These are phyloP conservation scores for Drosophila robusta DNA, from an alignment of 2,888 invertebrate species.

Conservation along the genomic window DNA sequence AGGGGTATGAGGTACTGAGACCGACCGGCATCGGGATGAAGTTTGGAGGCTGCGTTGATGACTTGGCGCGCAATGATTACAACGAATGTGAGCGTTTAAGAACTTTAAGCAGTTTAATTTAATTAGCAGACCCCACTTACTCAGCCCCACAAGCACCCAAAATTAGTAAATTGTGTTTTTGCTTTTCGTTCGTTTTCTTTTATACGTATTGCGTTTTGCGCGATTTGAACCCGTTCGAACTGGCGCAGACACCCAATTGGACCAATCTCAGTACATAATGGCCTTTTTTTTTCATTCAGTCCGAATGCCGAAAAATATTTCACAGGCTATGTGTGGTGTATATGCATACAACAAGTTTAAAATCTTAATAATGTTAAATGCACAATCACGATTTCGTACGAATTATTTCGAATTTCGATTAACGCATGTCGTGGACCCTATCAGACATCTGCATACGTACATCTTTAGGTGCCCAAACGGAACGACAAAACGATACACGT, in stretches of 20 bases:
- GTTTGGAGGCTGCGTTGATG: slow-evolving; percentile 1
- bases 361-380: slow-evolving; percentile 72
- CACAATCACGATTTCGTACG: slow-evolving; percentile 66
- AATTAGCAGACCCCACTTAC: background rate
- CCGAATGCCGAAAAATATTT: slow-evolving; percentile 21
- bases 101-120: slow-evolving; percentile 21
- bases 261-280: slow-evolving; percentile 5
- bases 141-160: background rate
- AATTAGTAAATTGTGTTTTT: background rate
- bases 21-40: background rate
- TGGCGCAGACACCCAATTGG: slow-evolving; percentile 1
- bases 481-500: slow-evolving; percentile 34
- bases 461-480: slow-evolving; percentile 26
- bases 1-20: background rate
- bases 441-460: slow-evolving; percentile 29
- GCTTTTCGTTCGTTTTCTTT: slow-evolving; percentile 3
- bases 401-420: slow-evolving; percentile 64
- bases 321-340: slow-evolving; percentile 8
- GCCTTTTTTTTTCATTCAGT: slow-evolving; percentile 25
- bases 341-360: slow-evolving; percentile 28
- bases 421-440: slow-evolving; percentile 48
- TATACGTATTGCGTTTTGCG: background rate
- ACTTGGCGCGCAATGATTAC: slow-evolving; percentile 4
- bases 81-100: slow-evolving; percentile 23
- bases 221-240: slow-evolving; percentile 10